Conservation (phyloP, 37 sponge, comb jelly and placozoan genomes). For the Oopsacas minuta region DNA sequence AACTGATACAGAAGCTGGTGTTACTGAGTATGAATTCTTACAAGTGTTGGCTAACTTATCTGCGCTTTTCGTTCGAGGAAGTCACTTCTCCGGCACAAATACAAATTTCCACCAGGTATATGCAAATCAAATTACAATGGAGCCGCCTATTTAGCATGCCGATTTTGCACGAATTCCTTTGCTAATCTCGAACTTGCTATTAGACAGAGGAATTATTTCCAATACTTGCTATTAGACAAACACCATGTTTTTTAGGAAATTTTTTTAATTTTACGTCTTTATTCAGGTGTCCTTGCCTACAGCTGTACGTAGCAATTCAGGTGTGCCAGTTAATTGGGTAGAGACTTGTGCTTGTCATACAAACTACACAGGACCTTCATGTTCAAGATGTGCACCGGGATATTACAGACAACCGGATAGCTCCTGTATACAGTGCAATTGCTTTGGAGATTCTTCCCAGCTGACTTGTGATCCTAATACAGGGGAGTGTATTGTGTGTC, state of each 20-base stretch:
- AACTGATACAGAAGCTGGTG: background rate
- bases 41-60: slow-evolving; percentile 22
- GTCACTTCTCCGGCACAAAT: background rate
- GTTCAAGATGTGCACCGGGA: slow-evolving; percentile 56
- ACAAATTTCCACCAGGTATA: background rate
- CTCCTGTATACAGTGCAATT: slow-evolving; percentile 53
- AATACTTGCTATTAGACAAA: too few relatives aligned
- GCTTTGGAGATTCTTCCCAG: slow-evolving; percentile 31
- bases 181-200: too few relatives aligned
- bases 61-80: slow-evolving; percentile 23
- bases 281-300: background rate
- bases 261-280: too few relatives aligned
- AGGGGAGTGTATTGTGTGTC: slow-evolving; percentile 52
- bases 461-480: slow-evolving; percentile 40
- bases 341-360: slow-evolving; percentile 39
- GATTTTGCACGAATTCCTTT: too few relatives aligned
- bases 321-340: background rate
- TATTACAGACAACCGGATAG: slow-evolving; percentile 30
- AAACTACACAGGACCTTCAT: slow-evolving; percentile 57
- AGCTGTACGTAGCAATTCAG: background rate
- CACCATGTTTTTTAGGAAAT: too few relatives aligned
- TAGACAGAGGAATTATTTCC: too few relatives aligned
- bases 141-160: too few relatives aligned
- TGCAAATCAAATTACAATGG: too few relatives aligned
- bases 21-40: slow-evolving; percentile 21